Evolutionary conservation across 2,888 invertebrate genomes (phyloP), one percentile per base, ranked within the genome.

Genomic region (Idaea biselata): DNA sequence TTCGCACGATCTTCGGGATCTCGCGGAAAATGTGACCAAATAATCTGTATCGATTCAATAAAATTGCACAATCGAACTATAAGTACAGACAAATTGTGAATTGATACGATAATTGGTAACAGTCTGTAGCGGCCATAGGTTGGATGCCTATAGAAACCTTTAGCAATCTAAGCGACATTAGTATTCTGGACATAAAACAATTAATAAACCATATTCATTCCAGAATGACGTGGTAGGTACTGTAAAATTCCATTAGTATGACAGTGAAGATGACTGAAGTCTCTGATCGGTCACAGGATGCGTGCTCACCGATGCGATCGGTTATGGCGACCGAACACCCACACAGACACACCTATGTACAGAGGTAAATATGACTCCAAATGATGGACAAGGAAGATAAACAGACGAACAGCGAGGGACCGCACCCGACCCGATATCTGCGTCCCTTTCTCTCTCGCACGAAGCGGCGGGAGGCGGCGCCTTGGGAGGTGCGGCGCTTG

Each of bases 361-460:
- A 67, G 65, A 69, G 73, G 83, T 86, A 88, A 82, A 88, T 88
- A 84, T 83, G 77, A 72, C 80, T 76, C 79, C 69, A 72, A 84
- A 87, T 87, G 88, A 90, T 82, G 85, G 88, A 90, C 87, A 88
- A 87, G 25, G 25, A 25, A 25, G 89, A 91, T 89, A 89, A 89
- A 88, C 87, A 86, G 78, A 82, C 83, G 81, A 81, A 79, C 81
- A 77, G 77, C 77, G 76, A 70, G 73, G 61, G 44, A 44, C 44
- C 44, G 44, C 44, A 14, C 44, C 44, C 44, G 44, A 44, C 14
- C 44, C 60, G 59, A 58, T 84, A 74, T 75, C 63, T 67, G 79
- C 73, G 73, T 89, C 91, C 78, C 18, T 17, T 18, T 56, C 85
- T 71, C 67, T 89, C 87, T 74, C 61, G 65, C 87, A 60, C 74